These are phyloP conservation scores for Clusia tigrina DNA, from an alignment of 2,888 invertebrate genomes.

Conservation along the genomic window DNA sequence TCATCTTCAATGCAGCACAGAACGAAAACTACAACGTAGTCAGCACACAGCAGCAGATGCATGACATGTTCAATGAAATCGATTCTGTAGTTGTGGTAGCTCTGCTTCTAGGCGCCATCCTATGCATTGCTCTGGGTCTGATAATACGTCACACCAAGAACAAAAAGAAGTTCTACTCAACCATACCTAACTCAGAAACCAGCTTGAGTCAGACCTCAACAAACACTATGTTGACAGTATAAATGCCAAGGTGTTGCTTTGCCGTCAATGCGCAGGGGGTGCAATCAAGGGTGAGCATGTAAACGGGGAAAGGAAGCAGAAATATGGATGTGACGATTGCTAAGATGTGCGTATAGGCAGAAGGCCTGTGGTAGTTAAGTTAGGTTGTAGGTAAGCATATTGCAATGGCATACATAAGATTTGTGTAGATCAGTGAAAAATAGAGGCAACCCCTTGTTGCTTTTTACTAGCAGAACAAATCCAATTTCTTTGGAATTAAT, in stretches of 20 bases:
- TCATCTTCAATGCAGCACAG: neutral
- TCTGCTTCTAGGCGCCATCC: conserved; percentile 32
- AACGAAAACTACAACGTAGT: neutral
- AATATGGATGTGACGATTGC: too few relatives aligned
- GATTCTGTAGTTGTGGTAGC: conserved; percentile 34
- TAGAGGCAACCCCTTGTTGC: too few relatives aligned
- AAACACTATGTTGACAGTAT: conserved; percentile 36
- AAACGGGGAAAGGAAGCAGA: too few relatives aligned
- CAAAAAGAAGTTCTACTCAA: conserved; percentile 45
- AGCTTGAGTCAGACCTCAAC: conserved; percentile 48
- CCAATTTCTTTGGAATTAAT: too few relatives aligned
- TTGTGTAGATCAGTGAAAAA: too few relatives aligned
- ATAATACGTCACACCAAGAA: conserved; percentile 35
- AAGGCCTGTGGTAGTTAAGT: too few relatives aligned
- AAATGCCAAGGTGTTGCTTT: conserved; percentile 12
- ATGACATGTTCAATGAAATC: conserved; percentile 31
- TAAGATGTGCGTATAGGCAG: too few relatives aligned
- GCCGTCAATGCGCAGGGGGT: too few relatives aligned
- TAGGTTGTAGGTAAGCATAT: too few relatives aligned
- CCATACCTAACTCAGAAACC: conserved; percentile 54
- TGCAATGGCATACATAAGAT: too few relatives aligned
- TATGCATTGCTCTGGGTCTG: conserved; percentile 34
- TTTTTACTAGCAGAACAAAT: too few relatives aligned
- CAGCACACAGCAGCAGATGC: conserved; percentile 29
- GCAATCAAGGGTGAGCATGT: too few relatives aligned